Evolutionary conservation across 2,888 invertebrate species (phyloP).

Genomic region (Lasioglossum morio): DNA sequence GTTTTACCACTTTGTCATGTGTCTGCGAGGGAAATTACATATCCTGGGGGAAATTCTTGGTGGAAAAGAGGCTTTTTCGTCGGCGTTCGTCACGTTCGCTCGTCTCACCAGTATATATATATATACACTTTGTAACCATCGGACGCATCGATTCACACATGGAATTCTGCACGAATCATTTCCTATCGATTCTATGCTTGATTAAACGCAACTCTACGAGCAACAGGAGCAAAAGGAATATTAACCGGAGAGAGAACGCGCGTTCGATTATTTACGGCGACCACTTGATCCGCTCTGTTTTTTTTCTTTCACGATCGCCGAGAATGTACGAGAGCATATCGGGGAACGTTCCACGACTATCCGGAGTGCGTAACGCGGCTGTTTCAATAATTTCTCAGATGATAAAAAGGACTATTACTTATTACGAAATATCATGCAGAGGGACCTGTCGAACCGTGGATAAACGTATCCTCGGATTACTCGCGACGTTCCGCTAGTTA

Average conservation of each 20-base stretch:
- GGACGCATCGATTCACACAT: conserved; percentile 17
- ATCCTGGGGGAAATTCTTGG: conserved; percentile 53
- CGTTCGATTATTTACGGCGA: conserved; percentile 1
- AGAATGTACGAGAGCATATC: not conserved
- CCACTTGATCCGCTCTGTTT: not conserved
- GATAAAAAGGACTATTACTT: conserved; percentile 33
- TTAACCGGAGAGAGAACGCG: conserved; percentile 8
- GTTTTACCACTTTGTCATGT: conserved; percentile 55
- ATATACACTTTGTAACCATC: conserved; percentile 7
- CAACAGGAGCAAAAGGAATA: not conserved
- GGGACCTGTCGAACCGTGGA: conserved; percentile 50
- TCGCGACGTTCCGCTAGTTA: conserved; percentile 32
- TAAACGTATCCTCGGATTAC: conserved; percentile 45
- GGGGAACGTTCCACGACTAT: not conserved
- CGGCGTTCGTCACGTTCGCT: conserved; percentile 47
- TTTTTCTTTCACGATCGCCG: not conserved
- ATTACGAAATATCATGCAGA: conserved; percentile 54
- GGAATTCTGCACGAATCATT: conserved; percentile 32
- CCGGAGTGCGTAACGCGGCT: not conserved
- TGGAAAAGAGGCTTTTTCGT: conserved; percentile 68
- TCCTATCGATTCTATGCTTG: conserved; percentile 18
- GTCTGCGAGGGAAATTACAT: conserved; percentile 56
- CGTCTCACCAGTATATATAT: conserved; percentile 25
- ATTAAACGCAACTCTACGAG: conserved; percentile 1
- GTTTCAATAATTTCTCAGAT: conserved; percentile 13